A percentile compares a stretch with the other conserved stretches of the same genome.
phyloP scores from a whole-genome alignment of 2,113 vertebrate genomes.

The Bos taurus region ARS-UCD2.0 NC_037336.1:102471001-102471500 shows the following conservation, averaged over 20 bases:
- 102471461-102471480: neutral
- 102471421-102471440: rapidly evolving
- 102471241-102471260: rapidly evolving
- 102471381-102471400: neutral
- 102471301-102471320: neutral
- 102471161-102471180: rapidly evolving
- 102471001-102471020: rapidly evolving
- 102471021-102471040: neutral
- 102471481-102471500: rapidly evolving
- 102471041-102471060: no score
- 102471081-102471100: neutral
- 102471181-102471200: neutral
- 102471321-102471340: rapidly evolving
- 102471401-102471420: neutral
- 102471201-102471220: rapidly evolving
- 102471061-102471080: neutral
- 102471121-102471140: rapidly evolving
- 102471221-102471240: neutral
- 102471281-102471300: neutral
- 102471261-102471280: neutral
- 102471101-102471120: neutral
- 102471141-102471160: neutral
- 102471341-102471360: rapidly evolving
- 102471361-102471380: rapidly evolving
- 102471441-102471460: neutral